Conservation (phyloP, 2,888 invertebrate species). For the Chymomyza amoena region DNA sequence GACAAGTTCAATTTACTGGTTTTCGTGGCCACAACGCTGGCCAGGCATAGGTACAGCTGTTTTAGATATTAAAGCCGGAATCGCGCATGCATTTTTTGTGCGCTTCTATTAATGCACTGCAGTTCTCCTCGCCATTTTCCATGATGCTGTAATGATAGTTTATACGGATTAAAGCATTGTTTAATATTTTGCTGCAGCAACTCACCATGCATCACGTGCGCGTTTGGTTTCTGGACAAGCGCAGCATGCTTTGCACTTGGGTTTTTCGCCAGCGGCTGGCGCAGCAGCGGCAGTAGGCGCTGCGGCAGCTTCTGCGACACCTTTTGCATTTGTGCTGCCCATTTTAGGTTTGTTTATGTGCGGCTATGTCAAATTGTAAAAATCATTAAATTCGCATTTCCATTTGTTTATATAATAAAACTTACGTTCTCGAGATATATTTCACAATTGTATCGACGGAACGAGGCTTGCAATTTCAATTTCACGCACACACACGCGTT, state of each 20-base stretch:
- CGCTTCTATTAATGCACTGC: conserved; percentile 93
- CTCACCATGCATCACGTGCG: conserved; percentile 93
- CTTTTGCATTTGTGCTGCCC: conserved; percentile 81
- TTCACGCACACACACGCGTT: conserved; percentile 17
- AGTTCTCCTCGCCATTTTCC: conserved; percentile 94
- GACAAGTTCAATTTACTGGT: background rate
- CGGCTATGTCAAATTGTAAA: background rate
- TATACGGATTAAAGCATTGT: background rate
- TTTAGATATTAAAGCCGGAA: conserved; percentile 95
- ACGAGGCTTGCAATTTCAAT: conserved; percentile 14
- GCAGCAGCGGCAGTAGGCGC: conserved; percentile 73
- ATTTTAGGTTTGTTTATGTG: conserved; percentile 67
- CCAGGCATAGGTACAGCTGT: background rate
- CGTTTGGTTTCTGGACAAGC: conserved; percentile 98
- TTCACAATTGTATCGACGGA: conserved; percentile 32
- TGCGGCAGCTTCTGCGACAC: conserved; percentile 78
- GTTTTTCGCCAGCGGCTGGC: conserved; percentile 78
- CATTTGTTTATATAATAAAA: conserved; percentile 62
- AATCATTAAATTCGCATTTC: conserved; percentile 7
- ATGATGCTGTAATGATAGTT: conserved; percentile 85
- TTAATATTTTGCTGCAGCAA: background rate
- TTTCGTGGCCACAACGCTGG: background rate
- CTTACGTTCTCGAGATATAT: conserved; percentile 37
- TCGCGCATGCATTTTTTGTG: conserved; percentile 98
- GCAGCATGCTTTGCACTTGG: conserved; percentile 95